Percentiles rank a stretch among this genome's conserved stretches.
phyloP scores from a whole-genome alignment of 64 coral and sea anemone genomes.

The Actinia equina region DNA sequence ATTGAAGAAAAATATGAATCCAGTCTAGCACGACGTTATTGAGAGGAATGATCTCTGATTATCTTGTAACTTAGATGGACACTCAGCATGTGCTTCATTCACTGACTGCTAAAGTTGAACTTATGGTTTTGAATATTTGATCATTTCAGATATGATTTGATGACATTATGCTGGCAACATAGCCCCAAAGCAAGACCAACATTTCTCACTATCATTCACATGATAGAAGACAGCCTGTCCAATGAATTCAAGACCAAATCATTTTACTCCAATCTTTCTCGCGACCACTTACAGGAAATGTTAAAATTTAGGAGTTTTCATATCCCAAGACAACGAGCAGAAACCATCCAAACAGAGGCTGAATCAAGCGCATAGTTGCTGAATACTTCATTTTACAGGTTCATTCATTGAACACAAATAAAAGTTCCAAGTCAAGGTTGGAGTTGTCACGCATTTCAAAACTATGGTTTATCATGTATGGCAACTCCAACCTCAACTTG shows the following conservation, averaged over 20 bases:
- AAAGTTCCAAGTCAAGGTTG: too few relatives aligned
- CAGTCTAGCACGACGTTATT: too few relatives aligned
- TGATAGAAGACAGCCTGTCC: constrained; percentile 61
- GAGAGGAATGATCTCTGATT: too few relatives aligned
- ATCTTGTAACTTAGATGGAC: too few relatives aligned
- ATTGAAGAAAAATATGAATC: too few relatives aligned
- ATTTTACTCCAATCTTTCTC: constrained; percentile 74
- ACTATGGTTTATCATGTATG: too few relatives aligned
- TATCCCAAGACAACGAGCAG: constrained; percentile 47
- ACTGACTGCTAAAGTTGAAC: too few relatives aligned
- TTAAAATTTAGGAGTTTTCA: constrained; percentile 44
- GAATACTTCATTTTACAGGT: neutral
- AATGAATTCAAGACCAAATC: constrained; percentile 63
- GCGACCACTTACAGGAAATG: constrained; percentile 65
- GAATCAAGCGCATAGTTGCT: constrained; percentile 20
- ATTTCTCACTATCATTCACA: constrained; percentile 74
- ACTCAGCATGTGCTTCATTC: too few relatives aligned
- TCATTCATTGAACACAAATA: too few relatives aligned
- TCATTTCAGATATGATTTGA: constrained; percentile 73
- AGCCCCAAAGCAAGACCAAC: constrained; percentile 74
- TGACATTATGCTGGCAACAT: constrained; percentile 87
- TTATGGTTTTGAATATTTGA: neutral
- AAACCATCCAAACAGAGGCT: constrained; percentile 52
- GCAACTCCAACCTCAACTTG: too few relatives aligned
- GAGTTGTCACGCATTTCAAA: too few relatives aligned